Evolutionary conservation across 1,140 invertebrate species (phyloP), one percentile per base, ranked within the genome.

Genomic region (Dermatophagoides farinae): DNA sequence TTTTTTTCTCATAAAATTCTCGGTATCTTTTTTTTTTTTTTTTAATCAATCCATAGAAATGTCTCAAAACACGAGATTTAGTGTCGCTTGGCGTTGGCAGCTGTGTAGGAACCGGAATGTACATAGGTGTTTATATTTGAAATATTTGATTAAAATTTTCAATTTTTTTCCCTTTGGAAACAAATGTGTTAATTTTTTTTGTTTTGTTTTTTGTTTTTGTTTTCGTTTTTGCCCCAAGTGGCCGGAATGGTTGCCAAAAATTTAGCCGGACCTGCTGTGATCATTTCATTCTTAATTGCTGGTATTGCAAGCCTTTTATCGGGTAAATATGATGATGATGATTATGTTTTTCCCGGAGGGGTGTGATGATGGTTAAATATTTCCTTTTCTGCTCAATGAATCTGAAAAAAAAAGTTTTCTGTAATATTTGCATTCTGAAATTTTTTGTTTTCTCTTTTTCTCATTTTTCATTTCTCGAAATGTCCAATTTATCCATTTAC

Each of bases 31-130:
- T 47, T 20, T 20, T 47, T 18, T 47, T 6, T 47, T 47, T 47
- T 47, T 47, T 47, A 1, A 47, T 47, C 8, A 4, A 4, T 47
- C 75, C 77, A 51, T 75, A 90, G 86, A 84, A 86, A 82, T 89
- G 87, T 72, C 77, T 92, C 65, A 86, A 86, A 53, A 89, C 87
- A 31, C 69, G 86, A 69, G 87, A 92, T 74, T 74, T 91, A 67
- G 88, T 84, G 51, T 90, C 87, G 9, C 76, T 91, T 64, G 69
- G 86, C n/a, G 86, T 91, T 40, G 88, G 88, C 47, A 89, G 86
- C 50, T 91, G 88, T 70, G 86, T 88, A 11, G 88, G 87, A 47
- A 91, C 88, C 20, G 88, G 88, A 62, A 90, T 91, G 86, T 90
- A 91, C 72, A 76, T 91, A 60, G 86, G 58, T 60, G 16, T 25